These are phyloP conservation scores for Stenodema calcarata DNA, from an alignment of 2,888 invertebrate genomes.

Conservation along the genomic window DNA sequence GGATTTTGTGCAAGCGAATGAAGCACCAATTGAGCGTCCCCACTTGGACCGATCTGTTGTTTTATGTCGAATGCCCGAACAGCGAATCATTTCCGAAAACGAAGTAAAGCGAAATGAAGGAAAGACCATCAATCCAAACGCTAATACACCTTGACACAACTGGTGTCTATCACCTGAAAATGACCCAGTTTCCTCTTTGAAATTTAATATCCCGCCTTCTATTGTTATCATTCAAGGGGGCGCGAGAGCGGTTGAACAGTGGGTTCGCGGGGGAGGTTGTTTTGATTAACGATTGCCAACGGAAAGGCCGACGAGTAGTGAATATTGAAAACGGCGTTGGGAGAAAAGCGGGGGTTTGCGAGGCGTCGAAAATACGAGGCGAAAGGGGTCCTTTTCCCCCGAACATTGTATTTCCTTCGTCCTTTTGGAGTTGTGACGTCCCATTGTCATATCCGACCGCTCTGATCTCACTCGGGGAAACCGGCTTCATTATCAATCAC, in stretches of 20 bases:
- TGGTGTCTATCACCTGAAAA: constrained; percentile 14
- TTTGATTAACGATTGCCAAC: constrained; percentile 33
- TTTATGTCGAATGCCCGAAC: not conserved
- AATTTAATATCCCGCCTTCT: not conserved
- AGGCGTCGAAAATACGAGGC: not conserved
- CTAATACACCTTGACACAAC: constrained; percentile 17
- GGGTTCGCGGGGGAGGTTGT: not conserved
- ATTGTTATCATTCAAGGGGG: not conserved
- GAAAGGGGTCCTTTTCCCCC: not conserved
- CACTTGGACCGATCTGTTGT: not conserved
- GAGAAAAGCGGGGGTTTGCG: not conserved
- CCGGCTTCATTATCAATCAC: constrained; percentile 14
- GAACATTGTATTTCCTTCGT: not conserved
- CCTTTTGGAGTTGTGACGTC: constrained; percentile 6
- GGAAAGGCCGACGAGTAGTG: not conserved
- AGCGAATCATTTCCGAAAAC: not conserved
- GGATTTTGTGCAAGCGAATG: not conserved
- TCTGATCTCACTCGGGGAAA: not conserved
- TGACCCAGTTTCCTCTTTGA: not conserved
- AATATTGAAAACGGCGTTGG: not conserved
- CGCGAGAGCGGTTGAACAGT: not conserved
- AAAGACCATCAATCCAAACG: not conserved
- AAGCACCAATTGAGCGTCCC: not conserved
- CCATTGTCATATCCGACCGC: constrained; percentile 8
- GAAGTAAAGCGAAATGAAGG: not conserved